Evolutionary conservation across 2,888 invertebrate genomes (phyloP).

Genomic region (Holacanthella duospinosa): DNA sequence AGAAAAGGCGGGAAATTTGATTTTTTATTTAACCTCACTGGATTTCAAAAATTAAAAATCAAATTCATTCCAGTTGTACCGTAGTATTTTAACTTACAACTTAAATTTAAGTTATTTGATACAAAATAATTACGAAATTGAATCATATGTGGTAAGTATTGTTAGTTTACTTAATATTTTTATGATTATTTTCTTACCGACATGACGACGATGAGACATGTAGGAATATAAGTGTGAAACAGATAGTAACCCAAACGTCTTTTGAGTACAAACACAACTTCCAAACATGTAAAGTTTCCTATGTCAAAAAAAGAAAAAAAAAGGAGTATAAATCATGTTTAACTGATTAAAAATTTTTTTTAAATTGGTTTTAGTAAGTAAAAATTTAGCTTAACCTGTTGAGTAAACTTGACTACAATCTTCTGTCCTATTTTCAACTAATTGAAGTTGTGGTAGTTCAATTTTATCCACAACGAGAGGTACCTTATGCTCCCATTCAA

Average conservation of each 20-base stretch:
- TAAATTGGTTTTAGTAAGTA: too few relatives aligned
- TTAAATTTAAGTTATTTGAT: too few relatives aligned
- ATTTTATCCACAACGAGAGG: slow-evolving; percentile 81
- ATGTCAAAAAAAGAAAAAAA: slow-evolving; percentile 29
- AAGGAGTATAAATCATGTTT: not conserved
- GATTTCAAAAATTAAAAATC: too few relatives aligned
- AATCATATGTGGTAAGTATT: too few relatives aligned
- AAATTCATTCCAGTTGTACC: too few relatives aligned
- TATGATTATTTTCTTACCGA: slow-evolving; percentile 25
- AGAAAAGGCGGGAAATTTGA: too few relatives aligned
- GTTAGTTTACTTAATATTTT: too few relatives aligned
- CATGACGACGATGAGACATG: slow-evolving; percentile 67
- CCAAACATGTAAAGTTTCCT: slow-evolving; percentile 86
- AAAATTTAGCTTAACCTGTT: slow-evolving; percentile 52
- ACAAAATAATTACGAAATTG: too few relatives aligned
- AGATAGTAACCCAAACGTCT: slow-evolving; percentile 80
- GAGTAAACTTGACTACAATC: slow-evolving; percentile 88
- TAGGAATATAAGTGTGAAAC: slow-evolving; percentile 88
- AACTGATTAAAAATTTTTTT: slow-evolving; percentile 6
- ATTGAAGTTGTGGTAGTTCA: slow-evolving; percentile 75
- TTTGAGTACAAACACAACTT: slow-evolving; percentile 79
- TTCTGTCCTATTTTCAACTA: slow-evolving; percentile 77
- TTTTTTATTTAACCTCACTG: too few relatives aligned
- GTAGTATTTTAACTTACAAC: too few relatives aligned
- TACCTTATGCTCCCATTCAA: slow-evolving; percentile 84